Percentiles rank a stretch among this genome's conserved stretches.
These are phyloP conservation scores for Leucoraja erinaceus DNA, from an alignment of 2,113 vertebrate species.

Conservation along the genomic window DNA sequence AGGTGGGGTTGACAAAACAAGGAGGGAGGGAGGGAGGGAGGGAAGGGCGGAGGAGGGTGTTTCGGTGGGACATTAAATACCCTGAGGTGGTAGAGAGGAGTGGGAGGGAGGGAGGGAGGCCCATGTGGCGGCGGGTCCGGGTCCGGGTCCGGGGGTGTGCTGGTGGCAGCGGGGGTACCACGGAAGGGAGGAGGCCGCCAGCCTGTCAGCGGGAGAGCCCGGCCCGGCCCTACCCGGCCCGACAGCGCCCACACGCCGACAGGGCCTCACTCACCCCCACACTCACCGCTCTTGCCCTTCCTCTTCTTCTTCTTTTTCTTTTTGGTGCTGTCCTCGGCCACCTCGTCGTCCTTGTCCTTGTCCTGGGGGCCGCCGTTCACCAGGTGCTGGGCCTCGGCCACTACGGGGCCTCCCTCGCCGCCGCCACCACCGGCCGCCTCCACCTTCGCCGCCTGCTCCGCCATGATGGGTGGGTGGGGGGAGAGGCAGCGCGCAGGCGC, in stretches of 20 bases:
- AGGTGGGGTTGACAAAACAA: no score
- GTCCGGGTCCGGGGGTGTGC: no score
- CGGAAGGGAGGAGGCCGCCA: no score
- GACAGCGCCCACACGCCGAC: background rate
- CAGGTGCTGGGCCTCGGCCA: conserved; percentile 53
- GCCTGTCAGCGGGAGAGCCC: no score
- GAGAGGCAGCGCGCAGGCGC: background rate
- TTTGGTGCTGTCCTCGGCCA: conserved; percentile 65
- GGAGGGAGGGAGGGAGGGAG: no score
- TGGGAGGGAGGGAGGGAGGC: no score
- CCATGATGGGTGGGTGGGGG: conserved; percentile 41
- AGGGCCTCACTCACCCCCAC: background rate
- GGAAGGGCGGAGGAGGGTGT: no score
- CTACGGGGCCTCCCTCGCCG: conserved; percentile 46
- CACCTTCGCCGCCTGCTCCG: conserved; percentile 47
- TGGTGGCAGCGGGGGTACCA: no score
- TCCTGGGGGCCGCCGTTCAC: conserved; percentile 64
- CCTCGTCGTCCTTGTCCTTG: conserved; percentile 49
- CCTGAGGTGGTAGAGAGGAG: no score
- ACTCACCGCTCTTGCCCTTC: conserved; percentile 69
- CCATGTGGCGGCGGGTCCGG: no score
- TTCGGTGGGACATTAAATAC: no score
- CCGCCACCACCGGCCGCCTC: conserved; percentile 47
- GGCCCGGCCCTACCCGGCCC: no score
- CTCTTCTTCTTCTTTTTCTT: conserved; percentile 86